Evolutionary conservation across 1,140 invertebrate genomes (phyloP).

Genomic region (Eumaeus atala): DNA sequence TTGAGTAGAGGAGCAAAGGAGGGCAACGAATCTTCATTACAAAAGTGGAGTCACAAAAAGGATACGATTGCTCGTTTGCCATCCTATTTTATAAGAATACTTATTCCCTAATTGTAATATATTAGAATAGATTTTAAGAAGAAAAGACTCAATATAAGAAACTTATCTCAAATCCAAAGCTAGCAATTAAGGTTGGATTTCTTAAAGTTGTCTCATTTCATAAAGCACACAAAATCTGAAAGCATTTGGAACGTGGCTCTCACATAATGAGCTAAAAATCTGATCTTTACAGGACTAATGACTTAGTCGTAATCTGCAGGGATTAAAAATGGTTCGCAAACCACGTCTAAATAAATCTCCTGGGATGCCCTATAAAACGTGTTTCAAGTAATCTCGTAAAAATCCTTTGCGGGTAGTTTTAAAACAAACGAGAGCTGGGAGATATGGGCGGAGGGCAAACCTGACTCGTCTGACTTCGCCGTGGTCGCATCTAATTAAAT

Average conservation of each 20-base stretch:
- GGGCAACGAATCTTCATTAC: too few relatives aligned
- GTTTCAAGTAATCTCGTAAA: constrained; percentile 57
- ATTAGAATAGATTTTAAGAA: too few relatives aligned
- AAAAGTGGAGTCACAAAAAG: too few relatives aligned
- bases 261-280: constrained; percentile 9
- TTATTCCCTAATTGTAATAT: too few relatives aligned
- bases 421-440: constrained; percentile 41
- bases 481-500: constrained; percentile 63
- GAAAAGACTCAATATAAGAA: too few relatives aligned
- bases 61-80: too few relatives aligned
- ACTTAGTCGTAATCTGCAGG: constrained; percentile 29
- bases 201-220: too few relatives aligned
- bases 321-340: constrained; percentile 56
- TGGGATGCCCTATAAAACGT: constrained; percentile 62
- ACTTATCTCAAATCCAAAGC: too few relatives aligned
- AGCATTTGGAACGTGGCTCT: background rate
- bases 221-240: too few relatives aligned
- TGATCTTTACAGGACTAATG: constrained; percentile 7
- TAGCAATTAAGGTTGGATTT: too few relatives aligned
- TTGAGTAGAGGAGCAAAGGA: too few relatives aligned
- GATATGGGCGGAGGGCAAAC: constrained; percentile 19
- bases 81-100: too few relatives aligned
- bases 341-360: constrained; percentile 57
- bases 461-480: constrained; percentile 35
- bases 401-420: constrained; percentile 63